Percentiles rank a stretch among this genome's conserved stretches.
Conservation (phyloP, 2,888 invertebrate genomes). For the Drosophila birchii region DNA sequence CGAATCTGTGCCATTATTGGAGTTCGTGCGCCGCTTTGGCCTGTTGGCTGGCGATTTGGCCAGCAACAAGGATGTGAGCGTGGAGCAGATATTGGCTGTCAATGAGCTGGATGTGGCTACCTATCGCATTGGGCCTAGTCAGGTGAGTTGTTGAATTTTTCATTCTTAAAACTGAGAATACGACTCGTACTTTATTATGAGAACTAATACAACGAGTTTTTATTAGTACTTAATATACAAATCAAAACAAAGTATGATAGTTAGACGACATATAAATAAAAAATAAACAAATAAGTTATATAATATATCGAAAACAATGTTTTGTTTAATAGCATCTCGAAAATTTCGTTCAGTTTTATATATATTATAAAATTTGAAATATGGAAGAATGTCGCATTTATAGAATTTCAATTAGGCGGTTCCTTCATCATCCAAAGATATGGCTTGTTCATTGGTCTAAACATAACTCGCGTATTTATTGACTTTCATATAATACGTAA, state of each 20-base stretch:
- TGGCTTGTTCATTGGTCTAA: not conserved
- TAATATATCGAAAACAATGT: too few relatives aligned
- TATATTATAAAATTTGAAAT: too few relatives aligned
- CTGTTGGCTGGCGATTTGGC: conserved; percentile 85
- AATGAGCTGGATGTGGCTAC: conserved; percentile 93
- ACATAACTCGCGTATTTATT: not conserved
- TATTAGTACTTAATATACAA: not conserved
- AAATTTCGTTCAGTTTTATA: too few relatives aligned
- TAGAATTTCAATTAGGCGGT: too few relatives aligned
- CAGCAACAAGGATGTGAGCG: conserved; percentile 85
- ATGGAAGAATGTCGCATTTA: too few relatives aligned
- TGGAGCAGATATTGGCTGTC: conserved; percentile 92
- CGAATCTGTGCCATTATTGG: conserved; percentile 93
- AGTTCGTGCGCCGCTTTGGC: conserved; percentile 94
- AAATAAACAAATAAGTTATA: too few relatives aligned
- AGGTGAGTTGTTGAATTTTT: conserved; percentile 87
- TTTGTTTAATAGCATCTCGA: too few relatives aligned
- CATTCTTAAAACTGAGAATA: not conserved
- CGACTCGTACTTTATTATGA: too few relatives aligned
- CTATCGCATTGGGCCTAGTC: conserved; percentile 95
- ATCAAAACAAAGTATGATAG: too few relatives aligned
- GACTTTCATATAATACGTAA: not conserved
- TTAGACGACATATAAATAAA: too few relatives aligned
- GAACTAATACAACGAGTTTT: too few relatives aligned
- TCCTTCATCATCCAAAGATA: not conserved